Conservation (phyloP, 2,113 vertebrate genomes). For the Xiphophorus maculatus region DNA sequence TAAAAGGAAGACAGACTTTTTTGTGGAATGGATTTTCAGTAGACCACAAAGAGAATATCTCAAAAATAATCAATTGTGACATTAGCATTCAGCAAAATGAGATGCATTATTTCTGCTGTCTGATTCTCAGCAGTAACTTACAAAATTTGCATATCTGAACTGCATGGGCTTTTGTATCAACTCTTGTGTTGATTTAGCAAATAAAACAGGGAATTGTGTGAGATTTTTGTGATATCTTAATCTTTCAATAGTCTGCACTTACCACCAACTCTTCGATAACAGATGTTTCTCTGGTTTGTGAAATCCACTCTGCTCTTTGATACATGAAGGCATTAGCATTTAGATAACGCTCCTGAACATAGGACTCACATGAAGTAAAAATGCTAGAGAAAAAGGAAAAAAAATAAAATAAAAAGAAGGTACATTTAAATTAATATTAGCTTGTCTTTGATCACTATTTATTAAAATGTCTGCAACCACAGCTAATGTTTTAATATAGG, state of each 20-base stretch:
- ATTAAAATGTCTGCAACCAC: not conserved
- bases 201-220: slow-evolving; percentile 49
- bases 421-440: slow-evolving; percentile 69
- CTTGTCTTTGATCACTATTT: slow-evolving; percentile 38
- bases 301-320: slow-evolving; percentile 60
- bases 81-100: slow-evolving; percentile 1
- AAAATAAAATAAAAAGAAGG: slow-evolving; percentile 59
- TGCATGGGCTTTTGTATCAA: slow-evolving; percentile 53
- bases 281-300: slow-evolving; percentile 57
- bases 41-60: not conserved
- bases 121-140: slow-evolving; percentile 60
- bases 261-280: slow-evolving; percentile 51
- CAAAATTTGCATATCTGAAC: slow-evolving; percentile 65
- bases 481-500: not conserved
- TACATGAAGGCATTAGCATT: slow-evolving; percentile 82
- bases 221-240: slow-evolving; percentile 59
- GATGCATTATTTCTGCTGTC: slow-evolving; percentile 39
- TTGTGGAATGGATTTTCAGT: not conserved
- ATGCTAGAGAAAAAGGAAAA: slow-evolving; percentile 66
- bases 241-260: slow-evolving; percentile 56
- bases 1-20: not conserved
- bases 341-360: slow-evolving; percentile 80
- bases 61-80: slow-evolving; percentile 19
- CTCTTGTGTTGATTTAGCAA: slow-evolving; percentile 39
- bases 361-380: slow-evolving; percentile 68